Evolutionary conservation across 2,113 vertebrate species (phyloP), one percentile per base, ranked within the genome.

Genomic region (Corydoras sp.): DNA sequence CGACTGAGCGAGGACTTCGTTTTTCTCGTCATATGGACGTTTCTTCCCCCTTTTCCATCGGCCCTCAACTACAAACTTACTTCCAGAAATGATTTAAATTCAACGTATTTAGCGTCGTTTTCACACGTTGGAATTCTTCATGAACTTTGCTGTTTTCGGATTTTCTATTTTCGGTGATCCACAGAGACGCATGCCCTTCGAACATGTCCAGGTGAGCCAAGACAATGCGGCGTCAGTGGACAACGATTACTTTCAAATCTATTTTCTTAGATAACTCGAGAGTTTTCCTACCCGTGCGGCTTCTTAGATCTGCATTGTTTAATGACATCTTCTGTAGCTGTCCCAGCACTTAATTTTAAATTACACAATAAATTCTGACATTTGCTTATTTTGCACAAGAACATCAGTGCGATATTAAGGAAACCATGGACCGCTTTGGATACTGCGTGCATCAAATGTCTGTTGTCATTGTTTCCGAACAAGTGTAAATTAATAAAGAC

Each of bases 141-240:
- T 56, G 50, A 3, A 55, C 15, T n/a, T 67, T 30, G 15, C 14
- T 43, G n/a, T 56, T 18, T 13, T 58, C 66, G 35, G 9, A 50
- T 56, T 79, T 69, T 68, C 62, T 68, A 60, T 64, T 65, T 58
- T 43, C 31, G 18, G 31, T 64, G 29, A 62, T 64, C 58, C 30
- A 10, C 55, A 35, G 15, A 73, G 56, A 32, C 58, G 59, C 68
- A 71, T 79, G 71, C 18, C 6, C 72, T 49, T 11, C 53, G 18
- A 72, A 62, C 58, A 50, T 76, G 73, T 69, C 70, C 77, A 81
- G 81, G 82, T 84, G 74, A 82, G 80, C 70, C 50, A 15, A 51
- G 35, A 43, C 35, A 43, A 43, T 43, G 35, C 35, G 35, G 13
- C 51, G 13, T 53, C 10, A 53, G 10, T 53, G 51, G 3, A 10